phyloP scores from a whole-genome alignment of 2,888 invertebrate species.

The Elaeidobius kamerunicus region DNA sequence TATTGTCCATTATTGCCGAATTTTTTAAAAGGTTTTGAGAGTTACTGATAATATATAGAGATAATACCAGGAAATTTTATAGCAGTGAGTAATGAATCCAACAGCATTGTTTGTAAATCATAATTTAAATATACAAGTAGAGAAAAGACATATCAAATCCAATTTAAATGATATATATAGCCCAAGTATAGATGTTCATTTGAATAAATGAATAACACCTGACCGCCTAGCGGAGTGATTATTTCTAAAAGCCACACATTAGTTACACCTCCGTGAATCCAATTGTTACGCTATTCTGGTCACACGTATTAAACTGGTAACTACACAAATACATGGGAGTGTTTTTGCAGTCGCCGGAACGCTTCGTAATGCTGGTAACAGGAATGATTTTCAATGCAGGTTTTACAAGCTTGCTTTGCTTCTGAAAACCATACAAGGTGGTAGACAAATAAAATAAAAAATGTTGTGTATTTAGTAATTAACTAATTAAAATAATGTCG shows the following conservation, averaged over 20 bases:
- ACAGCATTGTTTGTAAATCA: too few species aligned
- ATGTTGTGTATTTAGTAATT: too few species aligned
- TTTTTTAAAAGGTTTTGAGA: too few species aligned
- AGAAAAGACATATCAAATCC: background rate
- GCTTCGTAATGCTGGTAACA: background rate
- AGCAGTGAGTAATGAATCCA: too few species aligned
- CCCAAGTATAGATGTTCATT: background rate
- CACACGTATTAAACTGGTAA: conserved; percentile 8
- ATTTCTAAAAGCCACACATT: background rate
- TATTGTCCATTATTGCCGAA: too few species aligned
- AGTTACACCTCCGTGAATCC: conserved; percentile 6
- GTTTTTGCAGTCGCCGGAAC: background rate
- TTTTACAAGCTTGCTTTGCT: background rate
- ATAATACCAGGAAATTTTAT: too few species aligned
- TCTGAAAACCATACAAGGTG: background rate
- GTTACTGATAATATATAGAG: too few species aligned
- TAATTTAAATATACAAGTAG: too few species aligned
- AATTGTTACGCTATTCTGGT: conserved; percentile 11
- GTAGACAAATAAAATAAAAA: background rate
- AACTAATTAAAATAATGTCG: too few species aligned
- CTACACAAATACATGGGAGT: conserved; percentile 7
- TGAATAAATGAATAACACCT: background rate
- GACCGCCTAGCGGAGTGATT: background rate
- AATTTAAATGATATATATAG: background rate
- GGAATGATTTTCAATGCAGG: conserved; percentile 1